Conservation (phyloP, 2,888 invertebrate genomes). For the Cephus spinipes region DNA sequence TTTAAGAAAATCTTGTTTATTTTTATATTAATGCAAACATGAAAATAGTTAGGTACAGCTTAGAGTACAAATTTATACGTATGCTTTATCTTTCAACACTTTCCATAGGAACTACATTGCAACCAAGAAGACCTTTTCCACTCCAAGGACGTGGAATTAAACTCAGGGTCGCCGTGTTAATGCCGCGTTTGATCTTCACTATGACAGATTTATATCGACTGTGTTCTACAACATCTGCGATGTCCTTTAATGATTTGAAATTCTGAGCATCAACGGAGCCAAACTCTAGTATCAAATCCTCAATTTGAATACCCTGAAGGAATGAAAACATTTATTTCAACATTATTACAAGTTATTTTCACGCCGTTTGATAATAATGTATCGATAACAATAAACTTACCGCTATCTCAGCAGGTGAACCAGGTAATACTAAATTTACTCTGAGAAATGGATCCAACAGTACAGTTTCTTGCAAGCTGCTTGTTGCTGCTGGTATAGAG, state of each 20-base stretch:
- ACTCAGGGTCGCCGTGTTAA: constrained; percentile 69
- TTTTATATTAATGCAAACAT: constrained; percentile 17
- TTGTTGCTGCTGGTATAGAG: constrained; percentile 36
- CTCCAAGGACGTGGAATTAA: constrained; percentile 82
- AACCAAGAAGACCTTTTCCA: constrained; percentile 84
- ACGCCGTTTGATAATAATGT: not conserved
- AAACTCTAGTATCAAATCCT: constrained; percentile 81
- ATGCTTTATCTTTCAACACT: constrained; percentile 60
- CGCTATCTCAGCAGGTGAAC: constrained; percentile 86
- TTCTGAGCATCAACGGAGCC: constrained; percentile 81
- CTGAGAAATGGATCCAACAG: constrained; percentile 73
- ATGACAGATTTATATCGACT: constrained; percentile 70
- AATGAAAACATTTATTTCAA: constrained; percentile 24
- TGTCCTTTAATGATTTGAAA: constrained; percentile 77
- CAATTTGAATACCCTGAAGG: constrained; percentile 76
- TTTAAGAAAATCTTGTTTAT: not conserved
- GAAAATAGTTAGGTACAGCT: constrained; percentile 18
- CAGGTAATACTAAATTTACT: constrained; percentile 78
- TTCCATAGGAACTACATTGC: constrained; percentile 72
- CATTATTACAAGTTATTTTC: not conserved
- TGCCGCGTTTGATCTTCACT: constrained; percentile 70
- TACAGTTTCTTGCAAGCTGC: constrained; percentile 43
- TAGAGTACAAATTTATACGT: constrained; percentile 9
- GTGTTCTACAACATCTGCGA: constrained; percentile 76
- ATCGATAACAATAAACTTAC: constrained; percentile 68